Conservation (phyloP, 2,797 vertebrate genomes). For the Pangasius sanitwongsei region DNA sequence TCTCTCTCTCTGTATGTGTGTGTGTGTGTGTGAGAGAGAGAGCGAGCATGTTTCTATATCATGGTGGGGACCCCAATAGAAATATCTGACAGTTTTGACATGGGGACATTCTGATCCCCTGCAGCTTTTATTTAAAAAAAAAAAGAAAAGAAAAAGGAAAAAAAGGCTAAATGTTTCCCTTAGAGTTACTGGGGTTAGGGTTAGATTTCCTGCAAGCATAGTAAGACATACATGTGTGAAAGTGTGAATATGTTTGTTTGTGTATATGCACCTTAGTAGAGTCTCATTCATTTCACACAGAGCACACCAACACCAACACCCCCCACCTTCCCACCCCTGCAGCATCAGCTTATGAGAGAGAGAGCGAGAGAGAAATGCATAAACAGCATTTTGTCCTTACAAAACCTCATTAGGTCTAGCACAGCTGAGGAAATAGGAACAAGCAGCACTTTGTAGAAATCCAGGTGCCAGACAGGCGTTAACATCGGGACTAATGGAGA, state of each 20-base stretch:
- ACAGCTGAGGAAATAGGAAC: conserved; percentile 64
- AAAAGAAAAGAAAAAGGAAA: too few species aligned
- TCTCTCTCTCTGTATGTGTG: not conserved
- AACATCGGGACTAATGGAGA: conserved; percentile 4
- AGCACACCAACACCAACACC: not conserved
- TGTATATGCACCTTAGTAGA: conserved; percentile 14
- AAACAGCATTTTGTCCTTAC: conserved; percentile 37
- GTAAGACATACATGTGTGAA: not conserved
- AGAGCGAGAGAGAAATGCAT: conserved; percentile 8
- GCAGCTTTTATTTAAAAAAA: not conserved
- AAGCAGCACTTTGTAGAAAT: conserved; percentile 68
- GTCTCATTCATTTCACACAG: conserved; percentile 20
- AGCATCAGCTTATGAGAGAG: conserved; percentile 16
- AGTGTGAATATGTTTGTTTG: not conserved
- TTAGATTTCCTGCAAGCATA: not conserved
- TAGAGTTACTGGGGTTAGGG: too few species aligned
- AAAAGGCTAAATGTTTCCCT: not conserved
- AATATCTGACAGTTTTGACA: not conserved
- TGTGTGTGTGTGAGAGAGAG: too few species aligned
- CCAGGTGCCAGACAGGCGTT: conserved; percentile 54
- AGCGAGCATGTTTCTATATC: not conserved
- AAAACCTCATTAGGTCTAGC: conserved; percentile 68
- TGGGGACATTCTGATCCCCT: not conserved
- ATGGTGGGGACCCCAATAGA: not conserved
- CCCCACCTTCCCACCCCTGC: not conserved